These are phyloP conservation scores for Oceanites oceanicus DNA, from an alignment of 2,113 vertebrate species.

Conservation along the genomic window DNA sequence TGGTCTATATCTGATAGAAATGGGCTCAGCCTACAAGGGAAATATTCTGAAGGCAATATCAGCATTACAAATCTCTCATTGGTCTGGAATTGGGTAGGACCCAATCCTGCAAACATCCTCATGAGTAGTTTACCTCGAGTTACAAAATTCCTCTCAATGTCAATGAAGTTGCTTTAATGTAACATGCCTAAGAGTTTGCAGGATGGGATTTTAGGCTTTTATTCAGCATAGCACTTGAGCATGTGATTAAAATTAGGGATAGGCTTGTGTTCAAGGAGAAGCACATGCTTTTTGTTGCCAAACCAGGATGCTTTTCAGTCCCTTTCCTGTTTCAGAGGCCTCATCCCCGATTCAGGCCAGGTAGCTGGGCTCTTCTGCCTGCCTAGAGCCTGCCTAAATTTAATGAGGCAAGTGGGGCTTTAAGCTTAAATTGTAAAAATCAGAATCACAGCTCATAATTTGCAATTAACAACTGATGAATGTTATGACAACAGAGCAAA, in stretches of 20 bases:
- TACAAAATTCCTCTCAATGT: neutral
- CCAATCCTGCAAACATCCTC: neutral
- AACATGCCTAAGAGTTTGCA: neutral
- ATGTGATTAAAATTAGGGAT: neutral
- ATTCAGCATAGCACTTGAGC: neutral
- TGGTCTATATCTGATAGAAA: constrained; percentile 19
- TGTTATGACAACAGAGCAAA: neutral
- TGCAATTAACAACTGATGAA: neutral
- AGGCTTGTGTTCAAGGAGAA: neutral
- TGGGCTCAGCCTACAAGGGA: neutral
- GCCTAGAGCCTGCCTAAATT: neutral
- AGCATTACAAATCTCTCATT: neutral
- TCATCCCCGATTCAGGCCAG: neutral
- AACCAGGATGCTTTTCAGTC: neutral
- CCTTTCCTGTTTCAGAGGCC: neutral
- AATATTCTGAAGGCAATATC: neutral
- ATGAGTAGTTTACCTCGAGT: neutral
- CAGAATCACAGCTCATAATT: neutral
- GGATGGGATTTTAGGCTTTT: neutral
- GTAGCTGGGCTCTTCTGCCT: neutral
- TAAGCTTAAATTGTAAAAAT: neutral
- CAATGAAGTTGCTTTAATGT: neutral
- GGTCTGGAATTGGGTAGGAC: neutral
- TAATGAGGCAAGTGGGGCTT: neutral
- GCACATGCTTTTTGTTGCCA: neutral